Evolutionary conservation across 1,140 invertebrate species (phyloP), one percentile per base, ranked within the genome.

Genomic region (Acromyrmex heyeri): DNA sequence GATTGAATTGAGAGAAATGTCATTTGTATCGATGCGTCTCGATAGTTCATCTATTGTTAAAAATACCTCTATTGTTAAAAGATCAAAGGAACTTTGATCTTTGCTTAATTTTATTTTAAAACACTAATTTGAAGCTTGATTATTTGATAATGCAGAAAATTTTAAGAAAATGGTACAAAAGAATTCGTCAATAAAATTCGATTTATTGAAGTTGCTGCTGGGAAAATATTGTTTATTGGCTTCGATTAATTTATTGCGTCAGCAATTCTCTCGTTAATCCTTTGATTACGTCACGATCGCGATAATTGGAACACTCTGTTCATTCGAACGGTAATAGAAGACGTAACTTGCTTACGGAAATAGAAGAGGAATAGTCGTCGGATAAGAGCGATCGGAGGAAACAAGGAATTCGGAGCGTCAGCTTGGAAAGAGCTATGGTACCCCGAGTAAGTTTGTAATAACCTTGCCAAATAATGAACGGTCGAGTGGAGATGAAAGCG

Each of bases 401-500:
- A 44, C 69, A 27, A 10, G 10, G 53, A 59, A 82, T 73, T 61
- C 18, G 1, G 69, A 50, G 24, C 55, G 34, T 44, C 64, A 75
- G 79, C 44, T 83, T 61, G 44, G 38, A 83, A 50, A 82, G 55
- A 61, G 55, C 30, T 75, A 73, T 24, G 69, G 38, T 50, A 7
- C 38, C 24, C n/a, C 38, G 38, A 62, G 24, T 61, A 73, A 83
- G 69, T 75, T 73, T 50, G 67, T 72, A 73, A 83, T 73, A 83
- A 73, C 67, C 69, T 73, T 83, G 16, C 7, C 79, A 50, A 83
- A 75, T 75, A 75, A 83, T 83, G 57, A 83, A 83, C 55, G 69
- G 38, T 18, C 55, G 55, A 82, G 65, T n/a, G 24, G 34, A 82
- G 69, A 83, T 48, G 55, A 73, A 73, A 30, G 18, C 24, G 55